phyloP scores from a whole-genome alignment of 2,113 vertebrate genomes.

The Nycticorax nycticorax region DNA sequence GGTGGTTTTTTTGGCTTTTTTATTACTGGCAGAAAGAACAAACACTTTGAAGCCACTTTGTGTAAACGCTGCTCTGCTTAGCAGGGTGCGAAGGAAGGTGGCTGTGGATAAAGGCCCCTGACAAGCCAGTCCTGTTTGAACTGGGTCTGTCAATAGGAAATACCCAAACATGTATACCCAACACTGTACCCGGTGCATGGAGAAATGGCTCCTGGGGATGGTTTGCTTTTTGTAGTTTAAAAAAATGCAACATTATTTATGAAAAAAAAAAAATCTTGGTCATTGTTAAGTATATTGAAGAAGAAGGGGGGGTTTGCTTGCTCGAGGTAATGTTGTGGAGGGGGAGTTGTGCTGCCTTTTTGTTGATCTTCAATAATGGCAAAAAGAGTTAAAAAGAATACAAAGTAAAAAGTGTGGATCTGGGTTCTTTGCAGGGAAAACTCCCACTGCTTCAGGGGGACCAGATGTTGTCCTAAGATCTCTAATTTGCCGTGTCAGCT shows the following conservation, averaged over 20 bases:
- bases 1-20: background rate
- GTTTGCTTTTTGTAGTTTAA: background rate
- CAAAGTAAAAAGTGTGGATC: background rate
- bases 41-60: background rate
- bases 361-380: background rate
- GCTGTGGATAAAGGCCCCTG: background rate
- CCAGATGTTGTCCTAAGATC: background rate
- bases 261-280: background rate
- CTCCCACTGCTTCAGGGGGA: background rate
- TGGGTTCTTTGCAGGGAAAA: background rate
- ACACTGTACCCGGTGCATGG: fast-evolving
- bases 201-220: fast-evolving
- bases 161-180: fast-evolving
- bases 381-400: background rate
- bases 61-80: background rate
- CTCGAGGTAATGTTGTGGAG: background rate
- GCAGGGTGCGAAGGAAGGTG: background rate
- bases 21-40: background rate
- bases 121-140: background rate
- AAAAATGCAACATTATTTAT: background rate
- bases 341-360: background rate
- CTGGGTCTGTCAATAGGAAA: background rate
- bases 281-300: background rate
- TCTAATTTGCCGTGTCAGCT: background rate
- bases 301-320: background rate